Percentiles rank a stretch among this genome's conserved stretches.
These are phyloP conservation scores for Podabrus alpinus DNA, from an alignment of 2,888 invertebrate genomes.

Conservation along the genomic window DNA sequence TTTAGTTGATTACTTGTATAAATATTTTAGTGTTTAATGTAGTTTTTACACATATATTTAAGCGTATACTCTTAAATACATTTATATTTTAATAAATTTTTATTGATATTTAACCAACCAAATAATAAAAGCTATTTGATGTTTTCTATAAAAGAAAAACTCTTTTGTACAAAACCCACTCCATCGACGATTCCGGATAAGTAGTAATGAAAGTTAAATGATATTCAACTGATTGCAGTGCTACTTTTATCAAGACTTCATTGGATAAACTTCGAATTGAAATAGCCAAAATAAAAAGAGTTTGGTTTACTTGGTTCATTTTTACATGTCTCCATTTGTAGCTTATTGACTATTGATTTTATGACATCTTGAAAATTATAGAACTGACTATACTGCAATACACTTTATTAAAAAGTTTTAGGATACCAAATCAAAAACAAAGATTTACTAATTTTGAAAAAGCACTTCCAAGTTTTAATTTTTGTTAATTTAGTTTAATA, in stretches of 20 bases:
- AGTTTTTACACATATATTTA: background rate
- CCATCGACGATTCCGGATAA: background rate
- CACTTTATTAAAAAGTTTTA: no score
- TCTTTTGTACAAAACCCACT: background rate
- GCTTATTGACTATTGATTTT: no score
- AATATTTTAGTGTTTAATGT: background rate
- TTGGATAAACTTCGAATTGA: background rate
- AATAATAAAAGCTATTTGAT: background rate
- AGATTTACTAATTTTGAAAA: no score
- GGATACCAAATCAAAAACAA: no score
- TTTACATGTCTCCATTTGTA: no score
- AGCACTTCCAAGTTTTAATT: no score
- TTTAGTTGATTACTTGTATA: background rate
- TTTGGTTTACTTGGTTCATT: no score
- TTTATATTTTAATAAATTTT: constrained; percentile 5
- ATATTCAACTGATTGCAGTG: background rate
- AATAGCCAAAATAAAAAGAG: no score
- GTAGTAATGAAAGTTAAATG: background rate
- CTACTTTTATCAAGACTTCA: background rate
- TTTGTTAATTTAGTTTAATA: no score
- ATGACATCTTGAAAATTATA: no score
- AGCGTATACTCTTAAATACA: background rate
- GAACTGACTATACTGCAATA: no score
- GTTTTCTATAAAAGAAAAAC: background rate
- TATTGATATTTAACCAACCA: background rate